A percentile compares a stretch with the other conserved stretches of the same genome.
These are phyloP conservation scores for Pseudococcus jackbeardsleyi DNA, from an alignment of 2,888 invertebrate genomes.

Conservation along the genomic window DNA sequence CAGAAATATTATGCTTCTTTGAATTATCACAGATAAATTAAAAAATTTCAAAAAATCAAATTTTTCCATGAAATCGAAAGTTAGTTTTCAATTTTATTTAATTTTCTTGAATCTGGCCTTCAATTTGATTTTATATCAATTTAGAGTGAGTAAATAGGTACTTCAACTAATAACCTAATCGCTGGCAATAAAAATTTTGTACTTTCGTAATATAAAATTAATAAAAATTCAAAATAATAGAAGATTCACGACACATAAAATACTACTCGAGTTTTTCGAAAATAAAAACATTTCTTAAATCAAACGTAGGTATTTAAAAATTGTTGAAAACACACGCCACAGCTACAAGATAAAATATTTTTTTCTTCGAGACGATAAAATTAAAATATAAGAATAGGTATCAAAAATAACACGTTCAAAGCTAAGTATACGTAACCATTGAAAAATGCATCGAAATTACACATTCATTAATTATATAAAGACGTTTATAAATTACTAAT, in stretches of 20 bases:
- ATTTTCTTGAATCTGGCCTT: not conserved
- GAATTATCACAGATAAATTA: not conserved
- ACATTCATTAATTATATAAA: not conserved
- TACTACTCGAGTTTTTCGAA: no score
- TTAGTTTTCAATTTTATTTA: not conserved
- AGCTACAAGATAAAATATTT: no score
- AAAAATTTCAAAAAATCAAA: not conserved
- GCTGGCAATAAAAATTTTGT: not conserved
- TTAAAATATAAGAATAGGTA: no score
- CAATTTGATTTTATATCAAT: not conserved
- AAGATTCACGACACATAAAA: not conserved
- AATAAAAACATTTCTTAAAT: no score
- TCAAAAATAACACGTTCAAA: no score
- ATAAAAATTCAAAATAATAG: not conserved
- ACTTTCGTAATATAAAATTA: not conserved
- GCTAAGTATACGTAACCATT: no score
- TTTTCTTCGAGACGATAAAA: no score
- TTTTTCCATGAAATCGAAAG: not conserved
- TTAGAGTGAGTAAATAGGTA: not conserved
- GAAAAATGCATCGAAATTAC: not conserved
- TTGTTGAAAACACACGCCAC: no score
- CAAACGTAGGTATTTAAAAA: no score
- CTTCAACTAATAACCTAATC: not conserved
- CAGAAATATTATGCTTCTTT: not conserved
- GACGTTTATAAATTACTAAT: not conserved